Evolutionary conservation across 2,113 vertebrate genomes (phyloP).

Genomic region (Centropus bengalensis): DNA sequence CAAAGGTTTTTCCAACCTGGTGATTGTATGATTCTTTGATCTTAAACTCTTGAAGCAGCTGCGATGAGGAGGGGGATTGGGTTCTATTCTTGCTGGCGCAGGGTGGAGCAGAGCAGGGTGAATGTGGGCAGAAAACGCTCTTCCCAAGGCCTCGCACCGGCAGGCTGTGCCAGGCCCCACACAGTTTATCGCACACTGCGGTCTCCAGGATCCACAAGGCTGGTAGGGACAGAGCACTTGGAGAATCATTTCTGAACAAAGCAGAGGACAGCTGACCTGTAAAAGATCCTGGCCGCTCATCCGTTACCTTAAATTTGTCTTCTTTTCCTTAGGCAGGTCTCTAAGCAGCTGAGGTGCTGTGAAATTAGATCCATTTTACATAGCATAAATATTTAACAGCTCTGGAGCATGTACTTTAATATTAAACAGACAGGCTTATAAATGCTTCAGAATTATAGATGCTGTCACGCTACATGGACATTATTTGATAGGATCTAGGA

Average conservation of each 20-base stretch:
- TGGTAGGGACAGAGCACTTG: neutral
- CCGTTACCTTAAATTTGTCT: neutral
- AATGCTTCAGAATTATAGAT: slow-evolving; percentile 58
- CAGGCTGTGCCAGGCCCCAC: neutral
- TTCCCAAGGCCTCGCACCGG: neutral
- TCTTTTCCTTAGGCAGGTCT: neutral
- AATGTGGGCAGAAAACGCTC: neutral
- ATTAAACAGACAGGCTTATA: slow-evolving; percentile 55
- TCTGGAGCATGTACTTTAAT: slow-evolving; percentile 25
- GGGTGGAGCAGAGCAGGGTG: neutral
- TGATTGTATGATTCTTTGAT: too few relatives aligned
- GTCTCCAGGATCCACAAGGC: neutral
- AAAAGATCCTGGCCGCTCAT: neutral
- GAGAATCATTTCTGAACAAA: neutral
- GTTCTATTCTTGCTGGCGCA: neutral
- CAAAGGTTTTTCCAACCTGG: too few relatives aligned
- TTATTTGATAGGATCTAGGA: slow-evolving; percentile 23
- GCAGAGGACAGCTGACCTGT: neutral
- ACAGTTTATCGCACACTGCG: too few relatives aligned
- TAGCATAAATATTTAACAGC: slow-evolving; percentile 55
- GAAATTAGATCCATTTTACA: slow-evolving; percentile 51
- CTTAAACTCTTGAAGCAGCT: neutral
- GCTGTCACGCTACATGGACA: slow-evolving; percentile 43
- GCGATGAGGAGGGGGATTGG: neutral
- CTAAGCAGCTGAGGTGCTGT: neutral